Base-by-base conservation (phyloP, 2,113 vertebrate species). In the Pithys albifrons region DNA sequence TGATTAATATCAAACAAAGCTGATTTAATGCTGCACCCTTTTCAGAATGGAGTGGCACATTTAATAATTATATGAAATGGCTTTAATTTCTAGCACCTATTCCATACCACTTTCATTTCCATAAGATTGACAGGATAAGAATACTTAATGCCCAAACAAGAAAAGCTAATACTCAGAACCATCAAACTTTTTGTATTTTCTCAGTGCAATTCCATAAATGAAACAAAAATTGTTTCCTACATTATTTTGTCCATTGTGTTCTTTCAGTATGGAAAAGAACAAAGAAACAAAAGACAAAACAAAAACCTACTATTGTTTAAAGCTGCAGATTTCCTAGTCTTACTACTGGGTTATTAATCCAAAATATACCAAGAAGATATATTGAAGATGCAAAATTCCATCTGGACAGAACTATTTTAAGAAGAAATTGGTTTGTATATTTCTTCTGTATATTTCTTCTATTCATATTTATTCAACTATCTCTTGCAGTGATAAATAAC, bases 1-100 rank as follows among this genome's bases (percentile, higher is more conserved):
- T 96, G 95, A 97, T 97, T 97, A 98, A 97, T 95, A 97, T 97
- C 95, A 97, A 96, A 96, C 83, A 97, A 98, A 97, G 94, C 66
- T 82, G 90, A 95, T 98, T 97, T 97, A 97, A 89, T 97, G 79
- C 93, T 97, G 35, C 91, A 96, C 45, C 65, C 66, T 94, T 96
- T 97, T 89, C 95, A 94, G 54, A 71, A 76, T 65, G 37, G 66
- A 95, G 48, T 90, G 79, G 59, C 71, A 95, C 85, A 80, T 96
- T 97, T 85, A 96, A 93, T 97, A 97, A 96, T 94, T 97, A 81
- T 91, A 96, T 96, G 92, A 97, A 98, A 97, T 67, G 43, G 27
- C 86, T 97, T 96, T 97, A 97, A 97, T 92, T 93, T 96, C 82
- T 71, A 94, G 71, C 74, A 89, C 45, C 52, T 80, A 70, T 84